These are phyloP conservation scores for Drosophila elegans DNA, from an alignment of 1,140 invertebrate genomes.

Conservation along the genomic window DNA sequence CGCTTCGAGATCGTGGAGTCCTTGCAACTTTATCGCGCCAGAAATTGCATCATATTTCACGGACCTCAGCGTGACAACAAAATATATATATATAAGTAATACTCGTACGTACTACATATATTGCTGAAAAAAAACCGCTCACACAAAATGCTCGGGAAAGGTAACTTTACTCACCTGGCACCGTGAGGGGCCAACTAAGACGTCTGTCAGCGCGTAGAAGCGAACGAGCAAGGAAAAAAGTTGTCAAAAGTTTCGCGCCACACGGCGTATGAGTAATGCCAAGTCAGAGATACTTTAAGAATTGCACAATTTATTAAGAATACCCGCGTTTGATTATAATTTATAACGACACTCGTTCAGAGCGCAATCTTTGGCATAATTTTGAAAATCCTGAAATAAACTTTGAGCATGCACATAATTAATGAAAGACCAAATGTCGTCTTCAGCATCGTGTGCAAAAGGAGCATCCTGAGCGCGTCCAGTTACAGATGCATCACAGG, in stretches of 20 bases:
- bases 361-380: conserved; percentile 77
- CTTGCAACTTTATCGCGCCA: conserved; percentile 79
- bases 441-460: conserved; percentile 80
- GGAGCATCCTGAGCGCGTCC: conserved; percentile 62
- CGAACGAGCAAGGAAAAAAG: conserved; percentile 22
- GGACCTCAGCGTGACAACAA: conserved; percentile 64
- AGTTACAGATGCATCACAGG: conserved; percentile 24
- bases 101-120: conserved; percentile 5
- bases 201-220: conserved; percentile 42
- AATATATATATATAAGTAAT: conserved; percentile 50
- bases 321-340: conserved; percentile 67
- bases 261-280: conserved; percentile 72
- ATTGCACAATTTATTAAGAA: conserved; percentile 60
- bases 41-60: conserved; percentile 83
- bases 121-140: neutral
- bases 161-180: conserved; percentile 44
- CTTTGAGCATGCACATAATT: conserved; percentile 82
- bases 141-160: conserved; percentile 34
- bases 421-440: conserved; percentile 80
- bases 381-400: conserved; percentile 80
- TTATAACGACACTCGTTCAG: conserved; percentile 54
- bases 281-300: conserved; percentile 41
- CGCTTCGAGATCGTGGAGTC: conserved; percentile 58
- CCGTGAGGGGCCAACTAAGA: conserved; percentile 43
- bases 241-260: conserved; percentile 58